Conservation (phyloP, 2,888 invertebrate genomes). For the Drosophila conformis region DNA sequence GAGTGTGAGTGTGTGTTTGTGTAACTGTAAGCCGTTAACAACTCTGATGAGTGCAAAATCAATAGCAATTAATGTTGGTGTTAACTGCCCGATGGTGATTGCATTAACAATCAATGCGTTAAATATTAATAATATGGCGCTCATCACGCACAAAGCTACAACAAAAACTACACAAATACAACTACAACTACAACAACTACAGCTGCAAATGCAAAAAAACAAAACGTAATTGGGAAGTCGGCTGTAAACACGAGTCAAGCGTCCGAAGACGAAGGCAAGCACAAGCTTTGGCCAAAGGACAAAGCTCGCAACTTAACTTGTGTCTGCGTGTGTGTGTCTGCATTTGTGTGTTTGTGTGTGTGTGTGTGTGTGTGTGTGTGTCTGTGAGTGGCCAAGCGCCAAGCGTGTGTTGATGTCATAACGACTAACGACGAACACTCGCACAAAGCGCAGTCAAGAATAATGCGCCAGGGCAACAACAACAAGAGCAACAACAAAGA, state of each 20-base stretch:
- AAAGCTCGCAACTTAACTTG: conserved; percentile 42
- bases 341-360: conserved; percentile 16
- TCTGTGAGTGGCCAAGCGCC: conserved; percentile 28
- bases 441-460: conserved; percentile 52
- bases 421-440: conserved; percentile 45
- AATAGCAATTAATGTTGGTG: conserved; percentile 61
- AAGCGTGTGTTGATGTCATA: conserved; percentile 77
- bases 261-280: conserved; percentile 43
- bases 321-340: neutral
- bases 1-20: neutral
- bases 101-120: conserved; percentile 12
- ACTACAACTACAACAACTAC: too few relatives aligned
- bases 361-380: too few relatives aligned
- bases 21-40: conserved; percentile 10
- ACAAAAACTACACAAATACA: neutral
- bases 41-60: conserved; percentile 44
- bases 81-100: conserved; percentile 39
- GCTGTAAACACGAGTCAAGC: conserved; percentile 66
- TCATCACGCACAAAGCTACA: conserved; percentile 14
- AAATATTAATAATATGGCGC: conserved; percentile 28
- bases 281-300: conserved; percentile 63
- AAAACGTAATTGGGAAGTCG: neutral
- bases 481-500: conserved; percentile 8
- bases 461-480: conserved; percentile 53
- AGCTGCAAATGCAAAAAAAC: neutral